Evolutionary conservation across 2,113 vertebrate species (phyloP).

Genomic region (Centropristis striata): DNA sequence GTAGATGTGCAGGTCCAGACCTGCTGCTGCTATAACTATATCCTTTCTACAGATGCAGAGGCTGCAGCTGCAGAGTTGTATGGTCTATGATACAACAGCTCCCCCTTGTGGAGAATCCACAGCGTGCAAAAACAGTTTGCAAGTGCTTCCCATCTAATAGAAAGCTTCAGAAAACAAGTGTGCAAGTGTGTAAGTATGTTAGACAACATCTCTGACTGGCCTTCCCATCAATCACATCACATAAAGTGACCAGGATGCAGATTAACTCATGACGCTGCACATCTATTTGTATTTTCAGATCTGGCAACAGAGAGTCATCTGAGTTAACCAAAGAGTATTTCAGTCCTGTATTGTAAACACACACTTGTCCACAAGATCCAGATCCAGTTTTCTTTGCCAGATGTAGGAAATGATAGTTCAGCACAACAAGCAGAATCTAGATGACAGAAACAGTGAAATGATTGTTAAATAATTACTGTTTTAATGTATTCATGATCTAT

Average conservation of each 20-base stretch:
- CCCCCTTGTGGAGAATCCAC: slow-evolving; percentile 18
- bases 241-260: not conserved
- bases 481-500: slow-evolving; percentile 22
- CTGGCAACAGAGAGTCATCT: slow-evolving; percentile 2
- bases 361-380: not conserved
- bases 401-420: slow-evolving; percentile 27
- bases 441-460: not conserved
- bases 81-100: slow-evolving; percentile 3
- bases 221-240: not conserved
- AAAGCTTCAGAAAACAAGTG: not conserved
- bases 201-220: too few species aligned
- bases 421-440: slow-evolving; percentile 14
- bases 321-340: slow-evolving; percentile 61
- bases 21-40: slow-evolving; percentile 11
- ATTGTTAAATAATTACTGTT: slow-evolving; percentile 9
- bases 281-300: slow-evolving; percentile 25
- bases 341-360: not conserved
- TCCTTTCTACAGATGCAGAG: slow-evolving; percentile 26
- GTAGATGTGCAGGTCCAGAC: not conserved
- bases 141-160: not conserved
- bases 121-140: not conserved
- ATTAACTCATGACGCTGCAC: not conserved
- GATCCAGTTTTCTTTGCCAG: slow-evolving; percentile 1
- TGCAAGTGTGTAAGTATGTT: too few species aligned
- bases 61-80: not conserved